Conservation (phyloP, 1,140 invertebrate species). For the Myzus persicae region DNA sequence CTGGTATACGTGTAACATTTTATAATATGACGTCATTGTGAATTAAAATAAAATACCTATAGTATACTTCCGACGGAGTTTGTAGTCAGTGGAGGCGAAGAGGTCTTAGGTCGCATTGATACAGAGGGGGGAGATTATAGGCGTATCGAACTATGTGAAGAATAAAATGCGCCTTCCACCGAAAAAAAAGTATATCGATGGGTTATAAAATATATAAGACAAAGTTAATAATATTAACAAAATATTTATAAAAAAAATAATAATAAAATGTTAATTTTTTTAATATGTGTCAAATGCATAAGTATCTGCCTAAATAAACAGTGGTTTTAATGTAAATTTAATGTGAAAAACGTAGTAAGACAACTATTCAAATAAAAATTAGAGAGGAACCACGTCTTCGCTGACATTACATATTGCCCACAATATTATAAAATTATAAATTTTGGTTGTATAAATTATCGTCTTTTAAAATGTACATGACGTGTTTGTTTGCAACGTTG, state of each 20-base stretch:
- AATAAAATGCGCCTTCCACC: background rate
- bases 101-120: background rate
- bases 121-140: background rate
- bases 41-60: background rate
- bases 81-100: background rate
- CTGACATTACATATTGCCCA: too few relatives aligned
- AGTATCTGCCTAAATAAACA: too few relatives aligned
- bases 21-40: background rate
- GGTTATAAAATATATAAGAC: background rate
- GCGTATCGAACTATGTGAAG: background rate
- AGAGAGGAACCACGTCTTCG: too few relatives aligned
- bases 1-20: background rate
- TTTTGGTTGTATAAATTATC: too few relatives aligned
- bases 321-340: too few relatives aligned
- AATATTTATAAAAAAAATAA: background rate
- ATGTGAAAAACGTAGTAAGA: background rate
- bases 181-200: background rate
- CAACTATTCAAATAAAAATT: too few relatives aligned
- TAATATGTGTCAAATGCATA: background rate
- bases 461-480: too few relatives aligned
- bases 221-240: background rate
- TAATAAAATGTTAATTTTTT: background rate
- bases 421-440: too few relatives aligned
- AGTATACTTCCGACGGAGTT: background rate
- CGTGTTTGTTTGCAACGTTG: too few relatives aligned